Percentiles rank a stretch among this genome's conserved stretches.
Evolutionary conservation across 2,888 invertebrate genomes (phyloP).

Genomic region (Electrophaes corylata): DNA sequence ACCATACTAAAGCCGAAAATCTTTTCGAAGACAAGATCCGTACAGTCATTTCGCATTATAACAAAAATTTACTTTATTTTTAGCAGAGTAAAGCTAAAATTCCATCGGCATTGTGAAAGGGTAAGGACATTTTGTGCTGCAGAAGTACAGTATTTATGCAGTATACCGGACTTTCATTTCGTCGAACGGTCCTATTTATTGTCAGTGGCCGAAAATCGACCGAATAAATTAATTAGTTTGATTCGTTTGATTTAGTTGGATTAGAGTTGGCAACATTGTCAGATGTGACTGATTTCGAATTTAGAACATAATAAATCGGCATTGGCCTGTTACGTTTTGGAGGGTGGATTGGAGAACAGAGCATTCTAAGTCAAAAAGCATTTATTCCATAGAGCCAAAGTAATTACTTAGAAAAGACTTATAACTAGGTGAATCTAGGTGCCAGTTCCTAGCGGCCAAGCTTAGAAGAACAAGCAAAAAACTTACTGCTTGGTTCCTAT

Average conservation of each 20-base stretch:
- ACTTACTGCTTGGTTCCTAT: too few species aligned
- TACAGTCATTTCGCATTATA: not conserved
- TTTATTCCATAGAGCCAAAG: too few species aligned
- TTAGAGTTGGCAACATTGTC: constrained; percentile 18
- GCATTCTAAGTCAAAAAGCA: too few species aligned
- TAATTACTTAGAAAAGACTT: too few species aligned
- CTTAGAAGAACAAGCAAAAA: too few species aligned
- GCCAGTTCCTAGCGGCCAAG: too few species aligned
- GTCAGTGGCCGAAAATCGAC: constrained; percentile 62
- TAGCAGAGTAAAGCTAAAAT: not conserved
- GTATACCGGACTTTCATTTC: constrained; percentile 70
- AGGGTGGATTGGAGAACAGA: too few species aligned
- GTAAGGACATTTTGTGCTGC: constrained; percentile 36
- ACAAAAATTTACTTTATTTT: constrained; percentile 1
- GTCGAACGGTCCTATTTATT: constrained; percentile 72
- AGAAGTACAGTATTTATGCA: constrained; percentile 63
- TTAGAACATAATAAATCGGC: too few species aligned
- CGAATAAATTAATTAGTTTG: constrained; percentile 67
- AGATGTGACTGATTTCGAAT: not conserved
- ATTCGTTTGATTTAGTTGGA: constrained; percentile 35
- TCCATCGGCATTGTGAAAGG: constrained; percentile 5
- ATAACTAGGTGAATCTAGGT: too few species aligned
- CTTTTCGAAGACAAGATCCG: not conserved
- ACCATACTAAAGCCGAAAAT: not conserved
- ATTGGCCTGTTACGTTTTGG: too few species aligned